Conservation (phyloP, 2,113 vertebrate genomes). For the Aspidoscelis tigris region DNA sequence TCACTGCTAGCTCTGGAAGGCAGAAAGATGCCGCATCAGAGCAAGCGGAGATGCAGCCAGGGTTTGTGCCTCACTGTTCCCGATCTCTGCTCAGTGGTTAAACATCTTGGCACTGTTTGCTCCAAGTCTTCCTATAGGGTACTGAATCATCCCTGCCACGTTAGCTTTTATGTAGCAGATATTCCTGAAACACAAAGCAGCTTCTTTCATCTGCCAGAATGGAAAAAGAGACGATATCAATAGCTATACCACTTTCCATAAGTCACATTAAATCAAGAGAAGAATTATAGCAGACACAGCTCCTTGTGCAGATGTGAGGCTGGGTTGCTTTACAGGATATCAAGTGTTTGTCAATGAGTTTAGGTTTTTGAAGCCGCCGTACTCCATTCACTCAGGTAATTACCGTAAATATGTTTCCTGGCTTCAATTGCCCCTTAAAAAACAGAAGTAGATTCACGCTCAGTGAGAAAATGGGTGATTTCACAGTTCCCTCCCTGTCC, state of each 20-base stretch:
- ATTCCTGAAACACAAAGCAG: constrained; percentile 40
- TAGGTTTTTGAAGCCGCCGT: not conserved
- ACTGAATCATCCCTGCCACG: constrained; percentile 50
- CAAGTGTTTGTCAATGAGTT: not conserved
- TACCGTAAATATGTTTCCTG: not conserved
- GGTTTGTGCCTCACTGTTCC: constrained; percentile 29
- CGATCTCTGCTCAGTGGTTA: constrained; percentile 44
- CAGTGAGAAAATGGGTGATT: no score
- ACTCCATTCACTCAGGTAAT: not conserved
- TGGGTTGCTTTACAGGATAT: not conserved
- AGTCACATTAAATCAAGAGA: constrained; percentile 48
- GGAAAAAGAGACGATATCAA: constrained; percentile 31
- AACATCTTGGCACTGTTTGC: constrained; percentile 59
- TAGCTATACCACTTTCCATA: constrained; percentile 62
- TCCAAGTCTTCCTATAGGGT: constrained; percentile 33
- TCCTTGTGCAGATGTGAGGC: constrained; percentile 29
- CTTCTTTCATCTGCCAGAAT: constrained; percentile 42
- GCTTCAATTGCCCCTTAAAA: no score
- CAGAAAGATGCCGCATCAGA: not conserved
- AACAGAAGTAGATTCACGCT: no score
- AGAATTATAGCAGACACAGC: constrained; percentile 45
- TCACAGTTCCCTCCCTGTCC: no score
- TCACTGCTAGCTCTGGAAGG: constrained; percentile 28
- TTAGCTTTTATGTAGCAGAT: constrained; percentile 36
- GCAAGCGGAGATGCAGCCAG: not conserved